phyloP scores from a whole-genome alignment of 1,140 invertebrate species.

The Nasonia giraulti region DNA sequence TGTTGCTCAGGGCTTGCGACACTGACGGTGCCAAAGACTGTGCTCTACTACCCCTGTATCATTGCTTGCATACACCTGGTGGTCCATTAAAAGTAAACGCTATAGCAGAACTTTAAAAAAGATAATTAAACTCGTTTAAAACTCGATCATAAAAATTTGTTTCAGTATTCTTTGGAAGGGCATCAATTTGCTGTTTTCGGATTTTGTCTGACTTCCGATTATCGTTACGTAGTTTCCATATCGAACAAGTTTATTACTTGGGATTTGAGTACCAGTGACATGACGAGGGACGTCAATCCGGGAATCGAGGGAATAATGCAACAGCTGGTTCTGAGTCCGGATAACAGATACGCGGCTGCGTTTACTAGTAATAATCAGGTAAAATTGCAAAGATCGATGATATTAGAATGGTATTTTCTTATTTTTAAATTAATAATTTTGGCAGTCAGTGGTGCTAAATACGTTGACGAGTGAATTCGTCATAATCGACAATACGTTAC shows the following conservation, averaged over 20 bases:
- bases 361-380: conserved; percentile 97
- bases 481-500: conserved; percentile 88
- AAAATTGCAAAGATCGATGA: conserved; percentile 38
- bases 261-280: conserved; percentile 95
- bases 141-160: conserved; percentile 16
- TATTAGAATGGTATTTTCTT: conserved; percentile 6
- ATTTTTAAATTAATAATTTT: conserved; percentile 51
- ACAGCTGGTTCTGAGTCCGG: conserved; percentile 92
- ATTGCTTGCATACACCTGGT: conserved; percentile 97
- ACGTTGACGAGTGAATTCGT: conserved; percentile 93
- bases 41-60: conserved; percentile 92
- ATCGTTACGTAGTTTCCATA: conserved; percentile 95
- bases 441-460: conserved; percentile 87
- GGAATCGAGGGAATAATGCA: conserved; percentile 97
- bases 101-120: neutral
- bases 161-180: conserved; percentile 94
- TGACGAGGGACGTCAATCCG: conserved; percentile 92
- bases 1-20: conserved; percentile 93
- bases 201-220: conserved; percentile 93
- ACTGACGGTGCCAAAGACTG: conserved; percentile 89
- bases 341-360: conserved; percentile 97
- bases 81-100: conserved; percentile 91
- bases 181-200: conserved; percentile 98
- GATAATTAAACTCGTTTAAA: neutral
- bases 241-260: conserved; percentile 98